A percentile compares a stretch with the other conserved stretches of the same genome.
phyloP scores from a whole-genome alignment of 2,888 invertebrate species.

The Busseola fusca region DNA sequence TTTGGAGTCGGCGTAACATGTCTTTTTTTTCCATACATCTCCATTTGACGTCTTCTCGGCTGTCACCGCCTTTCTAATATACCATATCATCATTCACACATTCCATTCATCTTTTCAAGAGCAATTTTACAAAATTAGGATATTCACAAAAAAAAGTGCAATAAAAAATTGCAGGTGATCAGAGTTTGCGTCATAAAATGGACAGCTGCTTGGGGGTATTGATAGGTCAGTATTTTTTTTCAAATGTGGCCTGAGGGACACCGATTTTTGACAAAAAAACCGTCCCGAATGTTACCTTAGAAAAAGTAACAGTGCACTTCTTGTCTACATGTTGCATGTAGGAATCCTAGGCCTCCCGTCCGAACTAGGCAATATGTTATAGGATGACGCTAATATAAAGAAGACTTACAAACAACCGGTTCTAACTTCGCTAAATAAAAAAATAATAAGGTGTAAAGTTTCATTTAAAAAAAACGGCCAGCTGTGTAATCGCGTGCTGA shows the following conservation, averaged over 20 bases:
- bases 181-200: background rate
- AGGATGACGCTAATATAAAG: background rate
- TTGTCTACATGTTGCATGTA: background rate
- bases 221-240: background rate
- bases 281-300: too few relatives aligned
- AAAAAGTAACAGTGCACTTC: background rate
- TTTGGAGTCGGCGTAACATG: too few relatives aligned
- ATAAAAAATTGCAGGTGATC: conserved; percentile 6
- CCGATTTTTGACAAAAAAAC: background rate
- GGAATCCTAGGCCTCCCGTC: background rate
- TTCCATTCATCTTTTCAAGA: too few relatives aligned
- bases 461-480: conserved; percentile 14
- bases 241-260: background rate
- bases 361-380: background rate
- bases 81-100: too few relatives aligned
- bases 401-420: conserved; percentile 12
- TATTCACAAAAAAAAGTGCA: background rate
- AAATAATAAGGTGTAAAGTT: conserved; percentile 1
- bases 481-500: conserved; percentile 40
- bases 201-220: conserved; percentile 23
- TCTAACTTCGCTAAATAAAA: conserved; percentile 5
- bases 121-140: too few relatives aligned
- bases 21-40: too few relatives aligned
- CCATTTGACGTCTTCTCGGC: too few relatives aligned
- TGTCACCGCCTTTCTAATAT: too few relatives aligned